Evolutionary conservation across 1,140 invertebrate species (phyloP), one percentile per base, ranked within the genome.

Genomic region (Elymnias hypermnestra): DNA sequence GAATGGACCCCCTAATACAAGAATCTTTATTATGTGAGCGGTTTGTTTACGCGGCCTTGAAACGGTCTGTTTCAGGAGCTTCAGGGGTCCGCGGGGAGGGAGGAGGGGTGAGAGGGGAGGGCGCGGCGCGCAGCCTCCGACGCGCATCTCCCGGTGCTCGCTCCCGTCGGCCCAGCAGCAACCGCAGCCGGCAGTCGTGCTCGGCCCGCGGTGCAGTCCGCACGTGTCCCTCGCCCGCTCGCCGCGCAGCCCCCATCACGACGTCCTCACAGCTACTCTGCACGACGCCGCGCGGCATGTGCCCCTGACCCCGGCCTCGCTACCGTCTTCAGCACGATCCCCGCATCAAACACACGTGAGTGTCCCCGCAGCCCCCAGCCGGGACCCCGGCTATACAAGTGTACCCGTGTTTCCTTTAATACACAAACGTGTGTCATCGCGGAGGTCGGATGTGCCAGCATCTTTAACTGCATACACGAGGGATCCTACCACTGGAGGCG

Each of bases 261-360:
- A 60, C 63, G 54, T 26, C 63, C 49, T 26, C 53, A 25, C 38
- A 54, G 29, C 48, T 56, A 54, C 43, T 41, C 48, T 18, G 55
- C 38, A 39, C 43, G 25, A 31, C 38, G n/a, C 51, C 29, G 9
- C 49, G 29, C 46, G 40, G 43, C 39, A 62, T 62, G 63, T 53
- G 50, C 59, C 56, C 55, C 64, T 68, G 64, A 68, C 64, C 44
- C 61, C 47, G 53, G 54, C 50, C 45, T 25, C 52, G 26, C 29
- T 60, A 60, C 42, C 45, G 41, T 7, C 48, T 51, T 25, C 44
- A 48, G 41, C 53, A 52, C 57, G 57, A 62, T 42, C 59, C 51
- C 31, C 48, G 45, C 33, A 41, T 43, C 52, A 58, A 58, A 53
- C 35, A 52, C 55, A 65, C 56, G 64, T 68, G 61, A 68, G 64